Evolutionary conservation across 2,797 vertebrate species (phyloP).

Genomic region (Synanceia verrucosa): DNA sequence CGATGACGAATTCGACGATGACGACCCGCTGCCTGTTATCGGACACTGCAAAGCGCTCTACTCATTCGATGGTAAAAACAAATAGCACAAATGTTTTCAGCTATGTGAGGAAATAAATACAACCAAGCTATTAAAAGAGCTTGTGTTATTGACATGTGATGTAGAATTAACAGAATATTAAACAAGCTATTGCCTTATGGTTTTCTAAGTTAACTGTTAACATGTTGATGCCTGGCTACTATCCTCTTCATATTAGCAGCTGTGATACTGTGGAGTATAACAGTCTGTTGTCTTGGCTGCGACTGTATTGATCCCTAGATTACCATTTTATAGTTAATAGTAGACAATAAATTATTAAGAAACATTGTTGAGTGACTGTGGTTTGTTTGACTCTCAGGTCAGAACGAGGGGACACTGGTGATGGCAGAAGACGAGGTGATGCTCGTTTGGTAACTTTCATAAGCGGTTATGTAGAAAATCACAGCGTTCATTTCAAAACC

Average conservation of each 20-base stretch:
- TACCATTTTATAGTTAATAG: neutral
- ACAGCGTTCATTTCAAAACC: neutral
- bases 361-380: neutral
- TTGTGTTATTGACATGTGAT: neutral
- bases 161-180: neutral
- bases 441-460: neutral
- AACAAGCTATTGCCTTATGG: neutral
- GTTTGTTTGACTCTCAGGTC: conserved; percentile 81
- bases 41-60: conserved; percentile 99
- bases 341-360: neutral
- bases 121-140: fast-evolving
- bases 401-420: conserved; percentile 96
- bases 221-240: neutral
- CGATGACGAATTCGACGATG: conserved; percentile 98
- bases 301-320: neutral
- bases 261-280: neutral
- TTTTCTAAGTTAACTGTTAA: neutral
- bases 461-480: neutral
- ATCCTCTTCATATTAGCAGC: neutral
- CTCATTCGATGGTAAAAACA: conserved; percentile 89
- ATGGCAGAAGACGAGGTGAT: conserved; percentile 93
- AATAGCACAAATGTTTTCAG: too few relatives aligned
- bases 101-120: neutral
- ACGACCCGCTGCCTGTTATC: conserved; percentile 95
- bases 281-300: neutral